Percentiles rank a stretch among this genome's conserved stretches.
phyloP scores from a whole-genome alignment of 2,113 vertebrate genomes.

The Apistogramma diplotaenia region DNA sequence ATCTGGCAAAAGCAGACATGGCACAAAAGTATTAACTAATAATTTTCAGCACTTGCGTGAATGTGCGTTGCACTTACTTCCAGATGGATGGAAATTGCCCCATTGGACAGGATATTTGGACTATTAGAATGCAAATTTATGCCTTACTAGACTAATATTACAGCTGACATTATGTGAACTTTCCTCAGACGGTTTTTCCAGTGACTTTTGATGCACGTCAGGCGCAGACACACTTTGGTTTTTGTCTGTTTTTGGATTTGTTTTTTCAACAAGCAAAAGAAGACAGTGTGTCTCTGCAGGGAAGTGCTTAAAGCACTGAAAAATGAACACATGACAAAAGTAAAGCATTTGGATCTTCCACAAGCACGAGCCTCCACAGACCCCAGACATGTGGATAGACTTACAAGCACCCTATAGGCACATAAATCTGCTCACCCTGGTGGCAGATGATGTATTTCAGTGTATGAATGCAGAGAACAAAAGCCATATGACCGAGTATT shows the following conservation, averaged over 20 bases:
- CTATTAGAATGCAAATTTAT: slow-evolving; percentile 16
- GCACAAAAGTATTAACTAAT: slow-evolving; percentile 20
- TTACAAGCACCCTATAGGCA: slow-evolving; percentile 5
- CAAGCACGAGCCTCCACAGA: not conserved
- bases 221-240: not conserved
- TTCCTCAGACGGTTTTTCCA: slow-evolving; percentile 17
- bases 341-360: slow-evolving; percentile 33
- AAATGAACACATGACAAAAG: slow-evolving; percentile 1
- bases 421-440: slow-evolving; percentile 24
- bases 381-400: slow-evolving; percentile 15
- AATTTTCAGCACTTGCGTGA: slow-evolving; percentile 33
- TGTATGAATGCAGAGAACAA: slow-evolving; percentile 1
- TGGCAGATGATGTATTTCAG: slow-evolving; percentile 6
- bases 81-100: slow-evolving; percentile 32
- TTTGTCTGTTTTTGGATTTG: slow-evolving; percentile 5
- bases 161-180: slow-evolving; percentile 1
- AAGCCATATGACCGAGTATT: not conserved
- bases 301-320: not conserved
- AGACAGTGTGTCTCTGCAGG: not conserved
- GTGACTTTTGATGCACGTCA: slow-evolving; percentile 24
- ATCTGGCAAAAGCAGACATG: not conserved
- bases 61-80: slow-evolving; percentile 10
- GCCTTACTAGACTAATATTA: slow-evolving; percentile 20
- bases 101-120: slow-evolving; percentile 23
- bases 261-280: slow-evolving; percentile 4